Evolutionary conservation across 2,797 vertebrate genomes (phyloP).

Genomic region (Tinamus major): DNA sequence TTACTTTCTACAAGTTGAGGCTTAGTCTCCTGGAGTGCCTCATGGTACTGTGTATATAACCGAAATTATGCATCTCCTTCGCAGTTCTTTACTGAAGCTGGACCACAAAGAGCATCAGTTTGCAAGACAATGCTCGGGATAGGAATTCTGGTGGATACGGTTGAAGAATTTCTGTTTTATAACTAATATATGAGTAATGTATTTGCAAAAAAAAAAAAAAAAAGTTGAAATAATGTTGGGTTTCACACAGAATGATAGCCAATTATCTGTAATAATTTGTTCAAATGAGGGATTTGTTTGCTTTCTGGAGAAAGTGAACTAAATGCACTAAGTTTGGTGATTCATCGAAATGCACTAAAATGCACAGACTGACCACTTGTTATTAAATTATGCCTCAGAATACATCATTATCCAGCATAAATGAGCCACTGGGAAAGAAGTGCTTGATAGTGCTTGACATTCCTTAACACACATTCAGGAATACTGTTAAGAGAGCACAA

Average conservation of each 20-base stretch:
- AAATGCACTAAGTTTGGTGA: too few species aligned
- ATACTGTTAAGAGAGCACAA: slow-evolving; percentile 11
- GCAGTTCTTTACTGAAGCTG: not conserved
- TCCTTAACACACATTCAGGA: slow-evolving; percentile 30
- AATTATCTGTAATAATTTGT: not conserved
- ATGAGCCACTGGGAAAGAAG: not conserved
- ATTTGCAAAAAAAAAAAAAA: slow-evolving; percentile 1
- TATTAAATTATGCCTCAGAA: not conserved
- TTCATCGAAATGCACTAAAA: not conserved
- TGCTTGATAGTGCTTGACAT: not conserved
- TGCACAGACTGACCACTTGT: accelerated
- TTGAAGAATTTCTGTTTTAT: slow-evolving; percentile 6
- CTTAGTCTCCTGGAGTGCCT: not conserved
- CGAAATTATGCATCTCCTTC: not conserved
- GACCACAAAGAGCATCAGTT: not conserved
- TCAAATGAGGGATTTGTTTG: not conserved
- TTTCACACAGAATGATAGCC: not conserved
- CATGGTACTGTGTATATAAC: not conserved
- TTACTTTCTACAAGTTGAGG: slow-evolving; percentile 3
- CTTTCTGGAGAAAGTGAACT: not conserved
- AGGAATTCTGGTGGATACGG: not conserved
- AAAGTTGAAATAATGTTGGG: not conserved
- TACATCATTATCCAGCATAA: not conserved
- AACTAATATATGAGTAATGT: not conserved
- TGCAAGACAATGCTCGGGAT: not conserved